Evolutionary conservation across 2,888 invertebrate genomes (phyloP).

Genomic region (Dynastes maya): DNA sequence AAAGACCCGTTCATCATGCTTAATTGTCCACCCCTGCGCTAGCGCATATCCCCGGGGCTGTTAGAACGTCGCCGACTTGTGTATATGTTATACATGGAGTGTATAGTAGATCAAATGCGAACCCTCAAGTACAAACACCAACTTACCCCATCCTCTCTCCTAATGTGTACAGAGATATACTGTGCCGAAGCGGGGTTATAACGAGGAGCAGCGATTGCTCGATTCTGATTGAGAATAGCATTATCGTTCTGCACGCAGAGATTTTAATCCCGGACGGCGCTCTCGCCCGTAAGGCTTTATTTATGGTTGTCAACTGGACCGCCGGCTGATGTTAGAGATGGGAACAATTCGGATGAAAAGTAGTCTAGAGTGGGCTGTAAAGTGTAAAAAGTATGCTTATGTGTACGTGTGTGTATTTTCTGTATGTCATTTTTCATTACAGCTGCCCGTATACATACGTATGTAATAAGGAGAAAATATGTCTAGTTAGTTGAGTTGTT

Average conservation of each 20-base stretch:
- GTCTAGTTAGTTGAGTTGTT: too few species aligned
- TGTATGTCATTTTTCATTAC: too few species aligned
- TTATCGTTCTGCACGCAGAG: conserved; percentile 33
- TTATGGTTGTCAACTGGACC: conserved; percentile 60
- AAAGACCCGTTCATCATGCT: conserved; percentile 44
- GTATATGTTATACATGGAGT: conserved; percentile 7
- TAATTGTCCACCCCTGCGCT: conserved; percentile 39
- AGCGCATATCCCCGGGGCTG: conserved; percentile 29
- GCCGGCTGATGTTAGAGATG: conserved; percentile 50
- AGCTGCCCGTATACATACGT: too few species aligned
- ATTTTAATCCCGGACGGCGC: conserved; percentile 58
- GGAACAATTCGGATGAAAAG: conserved; percentile 19
- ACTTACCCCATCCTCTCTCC: background rate
- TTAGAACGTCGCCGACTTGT: conserved; percentile 35
- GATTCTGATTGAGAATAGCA: conserved; percentile 35
- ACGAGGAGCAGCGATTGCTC: conserved; percentile 25
- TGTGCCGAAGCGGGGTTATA: background rate
- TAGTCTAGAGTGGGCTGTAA: background rate
- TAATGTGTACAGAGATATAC: background rate
- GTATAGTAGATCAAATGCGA: conserved; percentile 33
- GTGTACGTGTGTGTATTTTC: too few species aligned
- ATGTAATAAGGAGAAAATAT: too few species aligned
- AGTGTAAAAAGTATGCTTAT: too few species aligned
- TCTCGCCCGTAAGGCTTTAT: conserved; percentile 54
- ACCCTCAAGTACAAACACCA: conserved; percentile 14